These are phyloP conservation scores for Tachysurus fulvidraco DNA, from an alignment of 2,113 vertebrate species.

Conservation along the genomic window DNA sequence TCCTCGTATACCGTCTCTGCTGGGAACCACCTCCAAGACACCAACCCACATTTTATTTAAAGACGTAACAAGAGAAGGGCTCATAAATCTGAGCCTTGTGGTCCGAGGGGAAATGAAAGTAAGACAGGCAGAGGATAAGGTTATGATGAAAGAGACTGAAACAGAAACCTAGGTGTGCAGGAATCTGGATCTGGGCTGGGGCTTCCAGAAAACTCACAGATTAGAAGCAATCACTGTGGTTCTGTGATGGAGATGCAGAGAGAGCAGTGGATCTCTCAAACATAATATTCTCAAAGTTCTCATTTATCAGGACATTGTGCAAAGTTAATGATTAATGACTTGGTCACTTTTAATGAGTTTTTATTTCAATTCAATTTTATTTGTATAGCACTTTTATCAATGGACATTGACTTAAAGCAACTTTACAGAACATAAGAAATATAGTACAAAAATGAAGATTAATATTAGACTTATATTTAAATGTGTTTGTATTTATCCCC, in stretches of 20 bases:
- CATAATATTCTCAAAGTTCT: not conserved
- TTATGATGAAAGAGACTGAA: slow-evolving; percentile 70
- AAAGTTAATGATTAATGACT: not conserved
- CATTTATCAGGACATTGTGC: not conserved
- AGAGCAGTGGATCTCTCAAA: not conserved
- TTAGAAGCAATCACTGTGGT: not conserved
- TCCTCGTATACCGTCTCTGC: slow-evolving; percentile 22
- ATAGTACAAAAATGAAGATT: too few relatives aligned
- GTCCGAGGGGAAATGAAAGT: slow-evolving; percentile 46
- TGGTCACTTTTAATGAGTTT: not conserved
- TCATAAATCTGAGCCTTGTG: slow-evolving; percentile 49
- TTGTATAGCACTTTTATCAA: too few relatives aligned
- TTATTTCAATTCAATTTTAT: too few relatives aligned
- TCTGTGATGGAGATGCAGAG: not conserved
- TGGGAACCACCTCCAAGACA: slow-evolving; percentile 47
- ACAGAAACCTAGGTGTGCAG: slow-evolving; percentile 44
- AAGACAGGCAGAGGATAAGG: slow-evolving; percentile 45
- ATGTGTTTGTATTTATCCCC: too few relatives aligned
- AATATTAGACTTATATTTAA: too few relatives aligned
- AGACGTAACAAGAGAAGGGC: slow-evolving; percentile 44
- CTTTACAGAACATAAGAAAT: too few relatives aligned
- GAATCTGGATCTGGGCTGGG: slow-evolving; percentile 32
- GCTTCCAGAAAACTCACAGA: slow-evolving; percentile 10
- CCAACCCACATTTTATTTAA: slow-evolving; percentile 57
- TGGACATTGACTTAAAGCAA: too few relatives aligned